phyloP scores from a whole-genome alignment of 2,888 invertebrate genomes.

The Osmoderma eremita region DNA sequence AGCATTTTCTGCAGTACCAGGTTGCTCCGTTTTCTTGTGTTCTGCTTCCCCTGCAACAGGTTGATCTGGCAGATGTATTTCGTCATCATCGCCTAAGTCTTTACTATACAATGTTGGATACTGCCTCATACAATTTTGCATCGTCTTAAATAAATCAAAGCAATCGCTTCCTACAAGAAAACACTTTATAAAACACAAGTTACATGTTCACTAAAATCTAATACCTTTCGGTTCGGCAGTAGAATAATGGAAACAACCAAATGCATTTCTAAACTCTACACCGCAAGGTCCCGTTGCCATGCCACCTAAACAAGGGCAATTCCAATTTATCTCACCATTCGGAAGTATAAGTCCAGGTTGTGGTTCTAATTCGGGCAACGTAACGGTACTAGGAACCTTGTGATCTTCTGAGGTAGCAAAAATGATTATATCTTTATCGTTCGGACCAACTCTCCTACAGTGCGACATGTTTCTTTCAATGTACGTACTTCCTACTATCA shows the following conservation, averaged over 20 bases:
- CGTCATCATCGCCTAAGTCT: constrained; percentile 72
- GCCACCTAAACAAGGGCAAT: constrained; percentile 96
- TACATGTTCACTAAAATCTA: not conserved
- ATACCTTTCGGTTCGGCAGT: constrained; percentile 87
- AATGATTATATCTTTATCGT: constrained; percentile 84
- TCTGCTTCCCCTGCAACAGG: constrained; percentile 53
- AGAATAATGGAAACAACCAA: constrained; percentile 94
- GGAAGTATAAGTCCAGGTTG: constrained; percentile 83
- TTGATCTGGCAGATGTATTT: constrained; percentile 52
- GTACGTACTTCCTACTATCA: constrained; percentile 60
- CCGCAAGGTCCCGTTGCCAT: constrained; percentile 98
- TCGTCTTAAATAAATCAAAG: constrained; percentile 86
- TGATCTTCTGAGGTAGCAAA: constrained; percentile 86
- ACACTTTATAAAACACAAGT: not conserved
- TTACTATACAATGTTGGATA: constrained; percentile 88
- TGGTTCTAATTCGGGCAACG: constrained; percentile 77
- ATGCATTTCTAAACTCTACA: constrained; percentile 90
- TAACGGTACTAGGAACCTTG: constrained; percentile 74
- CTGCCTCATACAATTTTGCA: constrained; percentile 90
- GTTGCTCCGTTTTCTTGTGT: no score
- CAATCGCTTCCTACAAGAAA: constrained; percentile 76
- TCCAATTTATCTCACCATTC: constrained; percentile 95
- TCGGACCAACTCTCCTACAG: constrained; percentile 64
- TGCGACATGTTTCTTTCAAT: constrained; percentile 61
- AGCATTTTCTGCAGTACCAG: not conserved